Conservation (phyloP, 64 coral and sea anemone genomes). For the Montipora cactus region DNA sequence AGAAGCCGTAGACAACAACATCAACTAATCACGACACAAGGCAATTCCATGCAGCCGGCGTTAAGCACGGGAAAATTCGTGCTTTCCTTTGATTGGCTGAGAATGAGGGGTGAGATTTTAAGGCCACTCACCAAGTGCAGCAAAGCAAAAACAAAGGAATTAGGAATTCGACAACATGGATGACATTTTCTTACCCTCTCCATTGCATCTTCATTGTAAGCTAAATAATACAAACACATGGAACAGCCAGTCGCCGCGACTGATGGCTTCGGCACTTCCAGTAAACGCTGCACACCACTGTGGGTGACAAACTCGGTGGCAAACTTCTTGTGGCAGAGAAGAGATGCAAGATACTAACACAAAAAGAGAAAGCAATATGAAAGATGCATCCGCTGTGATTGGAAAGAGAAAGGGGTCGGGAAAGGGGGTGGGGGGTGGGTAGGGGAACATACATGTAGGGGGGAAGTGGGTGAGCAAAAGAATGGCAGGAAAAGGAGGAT, state of each 20-base stretch:
- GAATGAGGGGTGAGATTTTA: too few species aligned
- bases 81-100: too few species aligned
- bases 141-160: too few species aligned
- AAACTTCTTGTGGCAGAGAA: constrained; percentile 99
- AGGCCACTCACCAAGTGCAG: too few species aligned
- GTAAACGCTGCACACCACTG: constrained; percentile 79
- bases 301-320: constrained; percentile 96
- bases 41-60: background rate
- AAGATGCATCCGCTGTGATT: too few species aligned
- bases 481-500: background rate
- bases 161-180: background rate
- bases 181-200: constrained; percentile 76
- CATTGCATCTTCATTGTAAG: constrained; percentile 98
- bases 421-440: background rate
- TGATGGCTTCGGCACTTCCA: constrained; percentile 91
- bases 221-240: constrained; percentile 98
- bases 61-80: too few species aligned
- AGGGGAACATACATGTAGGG: background rate
- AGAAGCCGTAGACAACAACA: too few species aligned
- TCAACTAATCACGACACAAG: too few species aligned
- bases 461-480: too few species aligned
- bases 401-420: background rate
- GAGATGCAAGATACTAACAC: constrained; percentile 90
- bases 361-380: background rate
- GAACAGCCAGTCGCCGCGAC: constrained; percentile 92